Base-by-base conservation (phyloP, 2,113 vertebrate genomes). In the Oreochromis aureus region DNA sequence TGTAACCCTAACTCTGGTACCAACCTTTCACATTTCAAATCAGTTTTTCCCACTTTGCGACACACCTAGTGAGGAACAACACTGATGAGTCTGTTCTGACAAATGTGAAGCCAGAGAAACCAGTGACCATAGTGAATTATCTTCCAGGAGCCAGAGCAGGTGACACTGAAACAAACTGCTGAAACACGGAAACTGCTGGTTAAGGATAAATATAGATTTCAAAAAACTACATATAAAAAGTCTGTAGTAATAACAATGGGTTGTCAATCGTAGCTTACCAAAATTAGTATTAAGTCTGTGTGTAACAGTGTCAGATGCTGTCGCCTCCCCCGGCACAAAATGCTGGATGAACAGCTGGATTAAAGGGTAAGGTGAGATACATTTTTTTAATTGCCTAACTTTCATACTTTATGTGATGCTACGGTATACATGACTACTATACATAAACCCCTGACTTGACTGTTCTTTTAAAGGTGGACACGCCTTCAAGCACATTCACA, bases 1-100 rank as follows among this genome's bases (percentile, higher is more conserved):
- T 36, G 0, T 63, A 63, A 36, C 32, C 59, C 59, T 63, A 34
- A 11, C 3, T 32, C 32, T 63, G 32, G 32, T 0, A 63, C 32
- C 32, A 63, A 63, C 59, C 32, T 63, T 36, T 63, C 32, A 36
- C 9, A 63, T 36, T 63, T 63, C 2, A 36, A 63, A 59, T 59
- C 27, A 11, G 9, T 63, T 63, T 63, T 63, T 2, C 59, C 3
- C 6, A 2, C 30, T 63, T 0, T 63, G 32, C 10, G 4, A 12
- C 32, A 66, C 61, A 66, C 32, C 61, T 66, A 36, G 61, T 12
- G 59, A 36, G 61, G 61, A 66, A 36, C 18, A 66, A 36, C 18
- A 66, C 3, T 66, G 61, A 18, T 9, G 9, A 39, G 10, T 39
- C 36, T 39, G 36, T 39, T 39, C 36, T 39, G 36, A 39, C 8